These are phyloP conservation scores for Bursaphelenchus okinawaensis DNA, from an alignment of 2,888 invertebrate genomes.

Conservation along the genomic window DNA sequence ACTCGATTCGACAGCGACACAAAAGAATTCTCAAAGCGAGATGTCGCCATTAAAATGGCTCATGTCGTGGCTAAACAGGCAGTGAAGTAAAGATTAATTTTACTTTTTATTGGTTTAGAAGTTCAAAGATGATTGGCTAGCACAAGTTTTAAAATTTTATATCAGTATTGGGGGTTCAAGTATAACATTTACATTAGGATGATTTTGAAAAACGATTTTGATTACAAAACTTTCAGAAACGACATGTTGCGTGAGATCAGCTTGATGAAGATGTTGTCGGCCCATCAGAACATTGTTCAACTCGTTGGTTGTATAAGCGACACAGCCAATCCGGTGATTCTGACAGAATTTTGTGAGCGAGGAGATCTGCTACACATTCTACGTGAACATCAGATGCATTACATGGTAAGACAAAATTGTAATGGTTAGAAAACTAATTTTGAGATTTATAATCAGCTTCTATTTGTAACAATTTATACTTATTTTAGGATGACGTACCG, in stretches of 20 bases:
- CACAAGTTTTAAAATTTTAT: too few species aligned
- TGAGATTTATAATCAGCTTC: too few species aligned
- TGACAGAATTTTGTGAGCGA: constrained; percentile 3
- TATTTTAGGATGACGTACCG: background rate
- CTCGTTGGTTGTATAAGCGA: constrained; percentile 8
- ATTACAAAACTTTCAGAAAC: background rate
- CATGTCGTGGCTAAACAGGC: constrained; percentile 1
- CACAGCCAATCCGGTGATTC: constrained; percentile 7
- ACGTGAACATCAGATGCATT: constrained; percentile 1
- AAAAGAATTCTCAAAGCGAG: background rate
- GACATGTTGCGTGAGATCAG: constrained; percentile 10
- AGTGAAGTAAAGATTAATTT: background rate
- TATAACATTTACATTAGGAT: too few species aligned
- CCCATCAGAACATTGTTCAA: constrained; percentile 3
- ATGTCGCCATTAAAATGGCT: constrained; percentile 10
- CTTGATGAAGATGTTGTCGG: constrained; percentile 2
- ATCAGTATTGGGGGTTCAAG: too few species aligned
- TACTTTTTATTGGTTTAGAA: background rate
- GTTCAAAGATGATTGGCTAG: too few species aligned
- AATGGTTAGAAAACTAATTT: too few species aligned
- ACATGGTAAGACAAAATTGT: constrained; percentile 4
- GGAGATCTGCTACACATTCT: constrained; percentile 8
- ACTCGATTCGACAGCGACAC: background rate
- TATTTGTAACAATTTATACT: background rate
- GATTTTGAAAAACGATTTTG: too few species aligned